Evolutionary conservation across 2,888 invertebrate species (phyloP).

Genomic region (Yponomeuta evonymella): DNA sequence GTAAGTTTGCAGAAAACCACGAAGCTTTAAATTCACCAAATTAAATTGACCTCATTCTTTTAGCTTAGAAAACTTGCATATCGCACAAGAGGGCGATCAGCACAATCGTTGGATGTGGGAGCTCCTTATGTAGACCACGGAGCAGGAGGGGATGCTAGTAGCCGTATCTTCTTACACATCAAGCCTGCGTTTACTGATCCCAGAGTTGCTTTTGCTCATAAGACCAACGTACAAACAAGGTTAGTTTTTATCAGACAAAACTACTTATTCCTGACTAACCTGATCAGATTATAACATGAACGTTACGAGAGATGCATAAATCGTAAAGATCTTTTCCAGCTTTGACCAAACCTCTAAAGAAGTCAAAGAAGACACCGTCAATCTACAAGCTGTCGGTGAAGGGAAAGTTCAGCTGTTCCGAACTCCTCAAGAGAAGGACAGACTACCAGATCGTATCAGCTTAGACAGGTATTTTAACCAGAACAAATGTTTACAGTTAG

Average conservation of each 20-base stretch:
- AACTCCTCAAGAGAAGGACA: conserved; percentile 85
- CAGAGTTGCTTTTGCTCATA: conserved; percentile 45
- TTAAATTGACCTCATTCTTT: conserved; percentile 17
- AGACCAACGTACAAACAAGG: conserved; percentile 53
- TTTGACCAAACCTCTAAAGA: conserved; percentile 29
- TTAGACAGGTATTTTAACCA: conserved; percentile 80
- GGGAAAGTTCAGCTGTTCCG: conserved; percentile 82
- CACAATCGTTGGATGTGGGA: conserved; percentile 62
- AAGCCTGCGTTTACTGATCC: conserved; percentile 64
- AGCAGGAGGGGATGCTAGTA: conserved; percentile 47
- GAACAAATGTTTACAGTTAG: neutral
- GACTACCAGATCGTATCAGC: conserved; percentile 91
- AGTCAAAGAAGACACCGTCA: conserved; percentile 53
- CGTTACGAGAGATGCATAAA: neutral
- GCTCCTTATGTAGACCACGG: conserved; percentile 21
- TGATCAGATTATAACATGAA: no score
- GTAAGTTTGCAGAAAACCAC: conserved; percentile 25
- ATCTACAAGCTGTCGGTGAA: conserved; percentile 78
- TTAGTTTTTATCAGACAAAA: neutral
- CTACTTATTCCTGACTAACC: no score
- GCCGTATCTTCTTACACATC: conserved; percentile 63
- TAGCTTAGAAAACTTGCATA: conserved; percentile 67
- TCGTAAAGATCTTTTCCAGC: neutral
- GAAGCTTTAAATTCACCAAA: neutral
- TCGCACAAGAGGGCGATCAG: conserved; percentile 66